These are phyloP conservation scores for Neosilurus hyrtlii DNA, from an alignment of 2,797 vertebrate species.

Conservation along the genomic window DNA sequence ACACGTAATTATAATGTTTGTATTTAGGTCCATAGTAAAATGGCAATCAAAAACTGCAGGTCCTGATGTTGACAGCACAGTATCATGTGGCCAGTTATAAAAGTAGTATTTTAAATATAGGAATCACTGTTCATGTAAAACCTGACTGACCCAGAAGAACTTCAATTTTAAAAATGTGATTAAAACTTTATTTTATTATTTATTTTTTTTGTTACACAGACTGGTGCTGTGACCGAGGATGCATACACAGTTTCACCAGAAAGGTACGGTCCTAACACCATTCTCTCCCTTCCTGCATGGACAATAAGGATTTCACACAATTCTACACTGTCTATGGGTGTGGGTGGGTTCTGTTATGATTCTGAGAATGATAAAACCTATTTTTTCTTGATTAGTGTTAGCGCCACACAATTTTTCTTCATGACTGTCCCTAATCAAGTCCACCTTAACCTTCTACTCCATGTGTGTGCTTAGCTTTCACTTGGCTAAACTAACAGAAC, in stretches of 20 bases:
- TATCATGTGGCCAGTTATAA: not conserved
- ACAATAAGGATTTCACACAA: not conserved
- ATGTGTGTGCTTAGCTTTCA: constrained; percentile 68
- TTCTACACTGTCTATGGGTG: not conserved
- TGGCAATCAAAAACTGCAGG: too few relatives aligned
- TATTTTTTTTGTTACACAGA: constrained; percentile 56
- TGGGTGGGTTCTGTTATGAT: not conserved
- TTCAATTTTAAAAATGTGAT: not conserved
- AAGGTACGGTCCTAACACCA: constrained; percentile 61
- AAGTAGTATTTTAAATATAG: not conserved
- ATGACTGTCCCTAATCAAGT: constrained; percentile 25
- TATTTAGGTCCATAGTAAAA: too few relatives aligned
- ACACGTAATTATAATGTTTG: too few relatives aligned
- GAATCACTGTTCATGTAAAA: not conserved
- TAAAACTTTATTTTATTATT: not conserved
- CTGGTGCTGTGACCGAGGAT: constrained; percentile 61
- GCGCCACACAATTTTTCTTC: constrained; percentile 15
- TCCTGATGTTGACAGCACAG: too few relatives aligned
- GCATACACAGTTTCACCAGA: constrained; percentile 68
- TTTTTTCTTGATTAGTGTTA: constrained; percentile 26
- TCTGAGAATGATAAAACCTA: not conserved
- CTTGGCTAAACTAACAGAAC: constrained; percentile 79
- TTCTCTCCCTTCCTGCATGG: not conserved
- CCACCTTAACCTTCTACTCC: constrained; percentile 34
- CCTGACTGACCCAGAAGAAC: not conserved